Conservation (phyloP, 2,113 vertebrate genomes). For the Chloropsis cyanopogon region DNA sequence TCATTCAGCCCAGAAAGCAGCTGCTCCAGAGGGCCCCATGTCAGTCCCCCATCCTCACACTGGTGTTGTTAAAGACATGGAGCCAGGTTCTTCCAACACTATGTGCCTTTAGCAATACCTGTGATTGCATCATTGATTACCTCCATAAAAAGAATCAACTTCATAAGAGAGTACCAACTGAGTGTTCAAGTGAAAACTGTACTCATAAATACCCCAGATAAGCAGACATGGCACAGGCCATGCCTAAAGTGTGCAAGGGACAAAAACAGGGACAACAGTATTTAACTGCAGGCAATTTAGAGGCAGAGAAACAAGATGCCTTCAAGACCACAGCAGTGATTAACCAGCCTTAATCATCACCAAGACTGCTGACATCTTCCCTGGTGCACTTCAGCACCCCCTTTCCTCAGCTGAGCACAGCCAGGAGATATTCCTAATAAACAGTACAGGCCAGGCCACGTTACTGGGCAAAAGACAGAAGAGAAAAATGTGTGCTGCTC, state of each 20-base stretch:
- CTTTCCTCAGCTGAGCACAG: background rate
- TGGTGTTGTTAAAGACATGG: background rate
- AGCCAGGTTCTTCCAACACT: background rate
- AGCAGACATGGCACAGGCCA: background rate
- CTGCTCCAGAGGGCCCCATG: accelerated
- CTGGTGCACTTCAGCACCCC: background rate
- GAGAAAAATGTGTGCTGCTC: background rate
- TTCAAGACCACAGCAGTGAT: background rate
- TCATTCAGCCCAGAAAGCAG: background rate
- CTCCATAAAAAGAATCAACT: background rate
- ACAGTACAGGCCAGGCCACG: background rate
- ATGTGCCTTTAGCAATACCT: background rate
- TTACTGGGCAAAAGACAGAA: background rate
- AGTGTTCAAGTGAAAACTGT: background rate
- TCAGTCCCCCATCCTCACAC: background rate
- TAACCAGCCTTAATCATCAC: background rate
- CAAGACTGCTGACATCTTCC: background rate
- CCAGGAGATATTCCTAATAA: background rate
- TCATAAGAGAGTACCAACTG: background rate
- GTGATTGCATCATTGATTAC: background rate
- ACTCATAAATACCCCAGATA: background rate
- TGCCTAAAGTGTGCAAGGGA: background rate
- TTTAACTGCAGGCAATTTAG: background rate
- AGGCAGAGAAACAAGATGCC: background rate
- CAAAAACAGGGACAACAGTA: background rate